Evolutionary conservation across 2,113 vertebrate genomes (phyloP).

Genomic region (Octodon degus): DNA sequence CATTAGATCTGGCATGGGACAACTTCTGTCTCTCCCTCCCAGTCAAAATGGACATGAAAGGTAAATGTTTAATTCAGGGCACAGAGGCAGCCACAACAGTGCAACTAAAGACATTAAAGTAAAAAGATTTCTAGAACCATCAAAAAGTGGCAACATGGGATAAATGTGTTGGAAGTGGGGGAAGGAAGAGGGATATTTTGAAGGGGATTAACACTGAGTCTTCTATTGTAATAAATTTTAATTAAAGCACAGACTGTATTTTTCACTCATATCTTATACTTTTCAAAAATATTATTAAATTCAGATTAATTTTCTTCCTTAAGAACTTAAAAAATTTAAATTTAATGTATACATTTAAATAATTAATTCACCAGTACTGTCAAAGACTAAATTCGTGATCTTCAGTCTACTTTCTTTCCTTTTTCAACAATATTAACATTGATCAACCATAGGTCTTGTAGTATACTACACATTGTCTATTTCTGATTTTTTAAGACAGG

Average conservation of each 20-base stretch:
- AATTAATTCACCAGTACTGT: background rate
- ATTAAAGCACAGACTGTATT: background rate
- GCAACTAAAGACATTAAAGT: background rate
- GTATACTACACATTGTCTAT: background rate
- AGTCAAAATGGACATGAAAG: background rate
- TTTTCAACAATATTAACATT: background rate
- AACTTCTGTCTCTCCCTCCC: no score
- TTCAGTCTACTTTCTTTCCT: background rate
- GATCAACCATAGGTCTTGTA: background rate
- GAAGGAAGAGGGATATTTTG: background rate
- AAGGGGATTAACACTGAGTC: background rate
- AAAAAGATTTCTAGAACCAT: background rate
- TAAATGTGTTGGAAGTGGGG: background rate
- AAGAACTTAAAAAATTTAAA: background rate
- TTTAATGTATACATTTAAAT: background rate
- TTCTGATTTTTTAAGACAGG: background rate
- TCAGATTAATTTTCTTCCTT: background rate
- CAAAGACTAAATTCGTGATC: background rate
- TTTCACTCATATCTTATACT: background rate
- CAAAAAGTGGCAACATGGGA: background rate
- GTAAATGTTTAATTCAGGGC: background rate
- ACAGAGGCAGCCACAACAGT: background rate
- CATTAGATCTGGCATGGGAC: background rate
- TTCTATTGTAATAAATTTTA: background rate
- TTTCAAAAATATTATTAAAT: slow-evolving; percentile 12